These are phyloP conservation scores for Anthonomus grandis DNA, from an alignment of 1,140 invertebrate genomes.

Conservation along the genomic window DNA sequence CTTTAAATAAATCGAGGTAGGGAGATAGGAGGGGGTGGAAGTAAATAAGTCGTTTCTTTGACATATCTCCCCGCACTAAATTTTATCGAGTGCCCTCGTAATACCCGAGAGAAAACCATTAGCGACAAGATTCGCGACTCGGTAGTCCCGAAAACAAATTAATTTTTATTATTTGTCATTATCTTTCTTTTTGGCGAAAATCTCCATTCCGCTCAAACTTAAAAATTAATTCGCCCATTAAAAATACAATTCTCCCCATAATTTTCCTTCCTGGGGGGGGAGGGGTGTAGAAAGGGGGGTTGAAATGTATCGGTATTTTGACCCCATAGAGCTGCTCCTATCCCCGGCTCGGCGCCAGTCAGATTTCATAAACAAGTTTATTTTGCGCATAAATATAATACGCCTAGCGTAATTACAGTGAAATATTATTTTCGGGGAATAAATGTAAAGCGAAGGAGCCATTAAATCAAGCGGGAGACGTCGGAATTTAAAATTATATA, in stretches of 20 bases:
- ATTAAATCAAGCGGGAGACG: constrained; percentile 33
- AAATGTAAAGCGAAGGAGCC: constrained; percentile 39
- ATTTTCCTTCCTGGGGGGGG: no score
- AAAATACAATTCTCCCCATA: constrained; percentile 24
- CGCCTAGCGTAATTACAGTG: constrained; percentile 45
- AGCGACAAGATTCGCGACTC: not conserved
- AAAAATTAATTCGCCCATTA: constrained; percentile 24
- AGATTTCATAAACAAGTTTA: constrained; percentile 49
- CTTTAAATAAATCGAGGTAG: no score
- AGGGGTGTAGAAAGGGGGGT: constrained; percentile 24
- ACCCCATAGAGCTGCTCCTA: constrained; percentile 31
- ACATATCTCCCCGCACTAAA: not conserved
- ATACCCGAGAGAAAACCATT: not conserved
- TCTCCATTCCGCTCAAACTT: constrained; percentile 2
- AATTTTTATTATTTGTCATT: constrained; percentile 9
- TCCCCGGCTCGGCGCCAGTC: constrained; percentile 35
- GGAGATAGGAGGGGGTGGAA: no score
- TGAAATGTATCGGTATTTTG: constrained; percentile 48
- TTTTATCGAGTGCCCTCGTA: not conserved
- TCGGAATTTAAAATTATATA: constrained; percentile 19
- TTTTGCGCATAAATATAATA: constrained; percentile 47
- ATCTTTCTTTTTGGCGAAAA: not conserved
- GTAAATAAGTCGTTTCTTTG: not conserved
- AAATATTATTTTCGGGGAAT: constrained; percentile 48
- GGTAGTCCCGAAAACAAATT: not conserved